Conservation (phyloP, 2,113 vertebrate genomes). For the Taxidea taxus region DNA sequence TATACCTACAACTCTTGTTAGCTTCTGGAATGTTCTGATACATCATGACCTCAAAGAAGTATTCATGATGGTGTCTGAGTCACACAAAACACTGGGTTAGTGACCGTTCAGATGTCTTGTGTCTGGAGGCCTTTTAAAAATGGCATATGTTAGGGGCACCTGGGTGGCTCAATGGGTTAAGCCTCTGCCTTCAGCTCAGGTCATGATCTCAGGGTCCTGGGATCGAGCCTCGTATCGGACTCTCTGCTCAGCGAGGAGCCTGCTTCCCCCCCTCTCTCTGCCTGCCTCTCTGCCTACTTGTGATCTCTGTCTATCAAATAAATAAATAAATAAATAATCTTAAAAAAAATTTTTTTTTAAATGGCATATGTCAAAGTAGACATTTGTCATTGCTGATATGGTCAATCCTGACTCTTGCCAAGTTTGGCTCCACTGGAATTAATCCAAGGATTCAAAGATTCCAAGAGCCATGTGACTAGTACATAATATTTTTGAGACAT, state of each 20-base stretch:
- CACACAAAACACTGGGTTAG: not conserved
- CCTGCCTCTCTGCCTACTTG: too few species aligned
- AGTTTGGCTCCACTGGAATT: not conserved
- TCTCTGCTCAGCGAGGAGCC: too few species aligned
- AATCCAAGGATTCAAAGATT: not conserved
- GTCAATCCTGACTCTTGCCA: not conserved
- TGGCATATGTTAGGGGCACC: not conserved
- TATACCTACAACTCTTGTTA: not conserved
- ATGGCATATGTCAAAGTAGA: not conserved
- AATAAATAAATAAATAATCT: too few species aligned
- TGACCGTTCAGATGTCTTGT: not conserved
- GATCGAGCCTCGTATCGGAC: too few species aligned
- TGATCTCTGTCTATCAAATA: too few species aligned
- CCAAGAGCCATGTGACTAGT: not conserved
- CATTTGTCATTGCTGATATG: not conserved
- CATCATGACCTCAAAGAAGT: not conserved
- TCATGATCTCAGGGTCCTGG: too few species aligned
- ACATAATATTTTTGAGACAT: not conserved
- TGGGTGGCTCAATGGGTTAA: too few species aligned
- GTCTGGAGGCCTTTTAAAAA: not conserved
- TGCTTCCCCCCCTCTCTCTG: too few species aligned
- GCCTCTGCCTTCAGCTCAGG: too few species aligned
- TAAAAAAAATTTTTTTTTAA: too few species aligned
- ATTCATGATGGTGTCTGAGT: not conserved
- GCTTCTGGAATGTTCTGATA: not conserved